A percentile compares a stretch with the other conserved stretches of the same genome.
Conservation (phyloP, 2,797 vertebrate species). For the Gambusia yucatana region DNA sequence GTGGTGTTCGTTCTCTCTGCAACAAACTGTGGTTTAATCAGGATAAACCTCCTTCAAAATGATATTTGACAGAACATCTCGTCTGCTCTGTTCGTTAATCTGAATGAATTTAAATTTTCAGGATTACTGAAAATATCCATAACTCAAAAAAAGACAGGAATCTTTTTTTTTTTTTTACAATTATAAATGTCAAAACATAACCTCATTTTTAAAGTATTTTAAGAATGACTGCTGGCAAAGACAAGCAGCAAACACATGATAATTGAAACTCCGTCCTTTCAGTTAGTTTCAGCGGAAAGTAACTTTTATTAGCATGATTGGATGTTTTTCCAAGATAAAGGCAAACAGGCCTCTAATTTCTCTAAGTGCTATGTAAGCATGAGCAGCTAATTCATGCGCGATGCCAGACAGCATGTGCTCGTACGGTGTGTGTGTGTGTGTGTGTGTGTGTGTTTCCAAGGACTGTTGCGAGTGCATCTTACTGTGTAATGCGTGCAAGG, state of each 20-base stretch:
- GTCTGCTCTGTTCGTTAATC: not conserved
- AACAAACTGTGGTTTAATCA: not conserved
- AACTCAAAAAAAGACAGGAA: not conserved
- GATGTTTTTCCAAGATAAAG: conserved; percentile 52
- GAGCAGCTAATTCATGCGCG: conserved; percentile 58
- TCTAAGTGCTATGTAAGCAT: conserved; percentile 52
- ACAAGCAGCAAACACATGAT: not conserved
- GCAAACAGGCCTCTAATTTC: conserved; percentile 51
- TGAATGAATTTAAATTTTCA: not conserved
- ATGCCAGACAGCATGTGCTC: conserved; percentile 62
- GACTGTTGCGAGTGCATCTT: conserved; percentile 77
- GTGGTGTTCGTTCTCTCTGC: not conserved
- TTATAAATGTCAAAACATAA: not conserved
- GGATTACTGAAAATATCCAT: not conserved
- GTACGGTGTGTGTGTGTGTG: not conserved
- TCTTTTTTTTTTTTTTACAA: not conserved
- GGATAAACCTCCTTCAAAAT: not conserved
- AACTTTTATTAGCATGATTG: conserved; percentile 29
- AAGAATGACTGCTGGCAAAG: not conserved
- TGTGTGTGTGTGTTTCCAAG: conserved; percentile 64
- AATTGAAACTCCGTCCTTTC: not conserved
- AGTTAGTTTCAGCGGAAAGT: conserved; percentile 1
- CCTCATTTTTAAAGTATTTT: not conserved
- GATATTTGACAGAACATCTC: not conserved
- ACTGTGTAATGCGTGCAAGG: conserved; percentile 77